Conservation (phyloP, 2,888 invertebrate genomes). For the Ganaspis brasiliensis region DNA sequence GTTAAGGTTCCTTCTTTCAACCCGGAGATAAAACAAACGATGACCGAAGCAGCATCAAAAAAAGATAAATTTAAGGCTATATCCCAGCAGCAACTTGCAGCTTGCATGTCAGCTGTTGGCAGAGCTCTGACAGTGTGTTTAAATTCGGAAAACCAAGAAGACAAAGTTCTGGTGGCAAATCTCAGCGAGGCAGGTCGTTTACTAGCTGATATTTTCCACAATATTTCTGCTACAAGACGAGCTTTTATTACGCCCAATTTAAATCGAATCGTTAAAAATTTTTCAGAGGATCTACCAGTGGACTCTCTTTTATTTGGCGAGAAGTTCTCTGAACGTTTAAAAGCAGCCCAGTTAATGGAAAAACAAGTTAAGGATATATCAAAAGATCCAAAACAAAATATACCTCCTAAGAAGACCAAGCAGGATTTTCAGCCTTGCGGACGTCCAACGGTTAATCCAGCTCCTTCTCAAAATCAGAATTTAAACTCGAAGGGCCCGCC, state of each 20-base stretch:
- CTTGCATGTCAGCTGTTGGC: background rate
- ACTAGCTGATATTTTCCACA: no score
- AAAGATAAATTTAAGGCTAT: background rate
- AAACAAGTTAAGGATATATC: background rate
- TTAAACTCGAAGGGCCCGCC: slow-evolving; percentile 9
- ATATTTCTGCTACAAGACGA: no score
- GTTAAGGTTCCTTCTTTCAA: background rate
- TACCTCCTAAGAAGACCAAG: background rate
- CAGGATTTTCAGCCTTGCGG: background rate
- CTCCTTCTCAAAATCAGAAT: background rate
- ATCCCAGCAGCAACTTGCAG: background rate
- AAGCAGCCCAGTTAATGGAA: background rate
- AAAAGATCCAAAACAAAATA: background rate
- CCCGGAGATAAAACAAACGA: background rate
- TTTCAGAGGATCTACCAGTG: no score
- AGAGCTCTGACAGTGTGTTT: background rate
- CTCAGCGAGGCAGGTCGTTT: no score
- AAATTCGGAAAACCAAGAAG: background rate
- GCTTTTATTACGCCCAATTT: no score
- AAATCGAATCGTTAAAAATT: no score
- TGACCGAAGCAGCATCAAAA: background rate
- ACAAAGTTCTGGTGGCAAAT: background rate
- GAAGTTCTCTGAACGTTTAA: background rate
- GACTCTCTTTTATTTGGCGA: no score
- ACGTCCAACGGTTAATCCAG: background rate